phyloP scores from a whole-genome alignment of 2,888 invertebrate genomes.

The Tetragnatha montana region DNA sequence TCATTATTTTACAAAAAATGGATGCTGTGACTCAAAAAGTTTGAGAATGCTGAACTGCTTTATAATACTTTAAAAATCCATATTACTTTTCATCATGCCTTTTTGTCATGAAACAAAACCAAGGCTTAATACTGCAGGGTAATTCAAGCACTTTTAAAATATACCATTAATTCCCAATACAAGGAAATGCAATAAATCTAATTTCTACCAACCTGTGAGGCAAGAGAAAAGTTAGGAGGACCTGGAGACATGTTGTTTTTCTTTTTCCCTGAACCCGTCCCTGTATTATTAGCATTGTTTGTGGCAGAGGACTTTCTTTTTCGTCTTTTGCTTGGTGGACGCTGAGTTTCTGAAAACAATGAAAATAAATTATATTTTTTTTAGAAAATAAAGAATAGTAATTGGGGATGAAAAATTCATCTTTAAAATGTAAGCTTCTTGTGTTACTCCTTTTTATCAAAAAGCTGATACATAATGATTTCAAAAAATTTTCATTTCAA shows the following conservation, averaged over 20 bases:
- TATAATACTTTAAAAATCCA: too few species aligned
- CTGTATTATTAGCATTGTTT: slow-evolving; percentile 77
- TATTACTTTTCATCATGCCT: too few species aligned
- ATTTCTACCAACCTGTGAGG: slow-evolving; percentile 84
- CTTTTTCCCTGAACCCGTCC: slow-evolving; percentile 79
- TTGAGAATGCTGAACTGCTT: too few species aligned
- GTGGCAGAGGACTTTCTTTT: slow-evolving; percentile 91
- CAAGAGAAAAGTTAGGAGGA: slow-evolving; percentile 92
- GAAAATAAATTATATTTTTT: neutral
- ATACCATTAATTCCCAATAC: neutral
- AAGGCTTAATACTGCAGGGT: too few species aligned
- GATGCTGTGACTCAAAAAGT: too few species aligned
- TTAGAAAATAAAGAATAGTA: neutral
- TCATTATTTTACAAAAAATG: too few species aligned
- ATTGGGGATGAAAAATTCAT: too few species aligned
- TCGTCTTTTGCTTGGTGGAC: slow-evolving; percentile 95
- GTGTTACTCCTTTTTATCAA: neutral
- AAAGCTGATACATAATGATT: neutral
- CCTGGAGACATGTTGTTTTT: slow-evolving; percentile 88
- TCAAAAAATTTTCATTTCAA: neutral
- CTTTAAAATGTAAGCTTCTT: neutral
- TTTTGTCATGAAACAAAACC: too few species aligned
- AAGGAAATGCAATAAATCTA: neutral
- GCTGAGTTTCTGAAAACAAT: slow-evolving; percentile 87
- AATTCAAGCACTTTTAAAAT: too few species aligned